Conservation (phyloP, 1,140 invertebrate genomes). For the Tachypleus tridentatus region DNA sequence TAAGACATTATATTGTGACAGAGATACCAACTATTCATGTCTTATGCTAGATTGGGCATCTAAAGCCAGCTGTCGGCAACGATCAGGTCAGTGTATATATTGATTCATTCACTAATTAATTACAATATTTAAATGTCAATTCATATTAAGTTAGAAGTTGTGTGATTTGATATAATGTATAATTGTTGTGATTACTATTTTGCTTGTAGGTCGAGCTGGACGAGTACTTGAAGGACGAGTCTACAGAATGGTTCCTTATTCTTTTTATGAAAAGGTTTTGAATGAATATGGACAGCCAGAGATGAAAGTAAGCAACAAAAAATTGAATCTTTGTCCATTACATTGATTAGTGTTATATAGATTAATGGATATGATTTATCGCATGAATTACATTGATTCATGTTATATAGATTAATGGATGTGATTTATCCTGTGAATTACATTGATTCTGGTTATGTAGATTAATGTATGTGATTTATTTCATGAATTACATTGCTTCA, state of each 20-base stretch:
- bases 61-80: slow-evolving; percentile 74
- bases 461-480: too few species aligned
- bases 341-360: too few species aligned
- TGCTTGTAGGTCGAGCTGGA: slow-evolving; percentile 61
- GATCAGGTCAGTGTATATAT: slow-evolving; percentile 42
- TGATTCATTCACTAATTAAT: neutral
- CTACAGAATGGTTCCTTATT: slow-evolving; percentile 62
- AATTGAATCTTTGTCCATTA: too few species aligned
- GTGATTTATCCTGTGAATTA: too few species aligned
- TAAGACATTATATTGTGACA: slow-evolving; percentile 62
- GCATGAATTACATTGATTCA: too few species aligned
- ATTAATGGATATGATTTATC: too few species aligned
- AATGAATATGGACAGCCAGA: slow-evolving; percentile 52
- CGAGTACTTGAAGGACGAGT: slow-evolving; percentile 71
- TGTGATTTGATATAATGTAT: neutral
- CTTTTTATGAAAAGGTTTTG: slow-evolving; percentile 49
- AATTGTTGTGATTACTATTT: neutral
- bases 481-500: too few species aligned
- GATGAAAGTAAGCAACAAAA: slow-evolving; percentile 36
- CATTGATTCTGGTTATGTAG: too few species aligned
- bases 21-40: slow-evolving; percentile 59
- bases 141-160: too few species aligned
- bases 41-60: slow-evolving; percentile 77
- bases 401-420: too few species aligned
- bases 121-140: too few species aligned